Evolutionary conservation across 2,797 vertebrate species (phyloP), one percentile per base, ranked within the genome.

Genomic region (Nannoperca obscura): DNA sequence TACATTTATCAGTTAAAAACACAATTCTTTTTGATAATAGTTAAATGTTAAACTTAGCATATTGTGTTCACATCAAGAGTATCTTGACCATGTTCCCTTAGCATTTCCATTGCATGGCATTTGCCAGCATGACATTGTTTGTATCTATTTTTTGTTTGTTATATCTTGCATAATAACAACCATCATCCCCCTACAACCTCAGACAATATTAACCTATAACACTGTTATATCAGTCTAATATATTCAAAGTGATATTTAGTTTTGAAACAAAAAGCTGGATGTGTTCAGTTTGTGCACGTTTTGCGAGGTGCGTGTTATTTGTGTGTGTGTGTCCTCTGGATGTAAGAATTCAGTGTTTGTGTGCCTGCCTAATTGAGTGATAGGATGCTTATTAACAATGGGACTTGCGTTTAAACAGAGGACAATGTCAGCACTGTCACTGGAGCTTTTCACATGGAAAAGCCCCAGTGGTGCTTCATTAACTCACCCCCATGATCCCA

Each of bases 391-490:
- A 83, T 89, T 90, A 84, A 84, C 86, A 84, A 40, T 70, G 80
- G 74, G 71, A 72, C 80, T 85, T 78, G 84, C 47, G 53, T 88
- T 84, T 69, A 81, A 82, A 87, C 70, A 68, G 80, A 78, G 77
- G 78, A 87, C 88, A 87, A 76, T 89, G 88, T 86, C 87, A 86
- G 72, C 57, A 49, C 81, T 71, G 86, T 89, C 87, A 76, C 78
- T 52, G 42, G 65, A 88, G 82, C 78, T 81, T 89, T 87, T 84
- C 78, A 88, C 83, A 85, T 74, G 68, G 80, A 88, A 89, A 85
- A 90, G 75, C 77, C 88, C 76, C 55, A 54, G 76, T 61, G 71
- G 87, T 90, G 90, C 86, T 91, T 91, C 87, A 91, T 94, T 92
- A 92, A 90, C 86, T 91, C 78, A 57, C 53, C 86, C 79, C 79